Conservation (phyloP, 2,113 vertebrate species). For the Typhlomys cinereus region DNA sequence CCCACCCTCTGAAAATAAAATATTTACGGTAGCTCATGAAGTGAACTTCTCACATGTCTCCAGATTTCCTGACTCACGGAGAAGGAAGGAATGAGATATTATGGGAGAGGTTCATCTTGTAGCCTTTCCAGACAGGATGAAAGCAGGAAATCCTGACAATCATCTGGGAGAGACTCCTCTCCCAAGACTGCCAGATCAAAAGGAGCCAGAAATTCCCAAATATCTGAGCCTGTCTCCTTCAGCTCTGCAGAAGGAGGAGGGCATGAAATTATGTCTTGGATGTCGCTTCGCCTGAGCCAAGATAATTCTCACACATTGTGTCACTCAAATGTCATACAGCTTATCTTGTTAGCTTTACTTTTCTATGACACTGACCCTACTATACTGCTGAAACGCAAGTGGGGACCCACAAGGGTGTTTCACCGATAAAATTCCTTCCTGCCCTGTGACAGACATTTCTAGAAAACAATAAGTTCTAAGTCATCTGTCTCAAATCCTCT, state of each 20-base stretch:
- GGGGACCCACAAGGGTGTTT: neutral
- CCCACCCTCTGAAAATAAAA: slow-evolving; percentile 78
- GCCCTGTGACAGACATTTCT: slow-evolving; percentile 7
- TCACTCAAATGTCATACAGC: neutral
- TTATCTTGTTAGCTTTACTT: neutral
- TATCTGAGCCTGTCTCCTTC: slow-evolving; percentile 59
- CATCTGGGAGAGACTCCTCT: slow-evolving; percentile 70
- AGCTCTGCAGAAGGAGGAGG: slow-evolving; percentile 26
- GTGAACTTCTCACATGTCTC: slow-evolving; percentile 71
- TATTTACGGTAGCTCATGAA: slow-evolving; percentile 74
- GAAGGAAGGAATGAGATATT: slow-evolving; percentile 71
- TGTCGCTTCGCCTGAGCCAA: neutral
- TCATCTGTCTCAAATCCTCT: slow-evolving; percentile 29
- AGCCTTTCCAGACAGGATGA: slow-evolving; percentile 69
- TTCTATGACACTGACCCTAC: neutral
- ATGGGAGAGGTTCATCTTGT: slow-evolving; percentile 64
- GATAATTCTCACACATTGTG: neutral
- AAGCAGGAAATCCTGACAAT: slow-evolving; percentile 78
- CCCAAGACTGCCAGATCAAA: slow-evolving; percentile 75
- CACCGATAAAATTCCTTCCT: neutral
- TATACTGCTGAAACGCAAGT: neutral
- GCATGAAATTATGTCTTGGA: slow-evolving; percentile 1
- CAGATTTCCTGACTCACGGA: slow-evolving; percentile 72
- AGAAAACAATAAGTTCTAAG: slow-evolving; percentile 1
- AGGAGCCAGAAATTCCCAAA: slow-evolving; percentile 68